Base-by-base conservation (phyloP, 2,888 invertebrate species). In the Hirtodrosophila confusa region DNA sequence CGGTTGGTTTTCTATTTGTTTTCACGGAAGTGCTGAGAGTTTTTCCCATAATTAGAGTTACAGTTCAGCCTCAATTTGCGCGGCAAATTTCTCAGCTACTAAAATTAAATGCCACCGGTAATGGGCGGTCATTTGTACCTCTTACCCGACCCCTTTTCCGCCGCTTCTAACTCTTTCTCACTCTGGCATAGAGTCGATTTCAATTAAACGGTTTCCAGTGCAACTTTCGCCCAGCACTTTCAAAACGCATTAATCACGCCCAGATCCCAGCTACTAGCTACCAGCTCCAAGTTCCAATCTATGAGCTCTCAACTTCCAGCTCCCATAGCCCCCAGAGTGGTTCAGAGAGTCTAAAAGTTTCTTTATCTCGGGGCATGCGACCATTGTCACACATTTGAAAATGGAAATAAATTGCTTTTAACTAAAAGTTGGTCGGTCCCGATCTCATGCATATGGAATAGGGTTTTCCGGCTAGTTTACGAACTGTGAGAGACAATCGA, bases 31-130 rank as follows among this genome's bases (percentile, higher is more conserved):
- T 69, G 74, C 54, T 65, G 65, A 64, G 71, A 77, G 80, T 54
- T 85, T 82, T 87, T 87, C 86, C 86, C 86, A 87, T 85, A 87
- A 87, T 88, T 88, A 86, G 84, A 82, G 83, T 24, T 56, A 51
- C 48, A 57, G 64, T 70, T 82, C 50, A 56, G 62, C 69, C 70
- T 57, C 73, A 61, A 75, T 80, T 86, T 72, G 80, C 55, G 55
- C 49, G 48, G 83, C 79, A 66, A 85, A 78, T 87, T 83, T 83
- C 83, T 83, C 83, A 83, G 86, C 79, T 70, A 87, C 69, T 83
- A 78, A 78, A 87, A 50, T 61, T 71, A 69, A 83, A 78, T 85
- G 87, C 69, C 44, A 78, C 85, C 87, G 86, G 85, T 83, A 83
- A 87, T 86, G 69, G 78, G 54, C 50, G 39, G 82, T 76, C 78